Evolutionary conservation across 2,113 vertebrate species (phyloP).

Genomic region (Gallinago paraguaiae): DNA sequence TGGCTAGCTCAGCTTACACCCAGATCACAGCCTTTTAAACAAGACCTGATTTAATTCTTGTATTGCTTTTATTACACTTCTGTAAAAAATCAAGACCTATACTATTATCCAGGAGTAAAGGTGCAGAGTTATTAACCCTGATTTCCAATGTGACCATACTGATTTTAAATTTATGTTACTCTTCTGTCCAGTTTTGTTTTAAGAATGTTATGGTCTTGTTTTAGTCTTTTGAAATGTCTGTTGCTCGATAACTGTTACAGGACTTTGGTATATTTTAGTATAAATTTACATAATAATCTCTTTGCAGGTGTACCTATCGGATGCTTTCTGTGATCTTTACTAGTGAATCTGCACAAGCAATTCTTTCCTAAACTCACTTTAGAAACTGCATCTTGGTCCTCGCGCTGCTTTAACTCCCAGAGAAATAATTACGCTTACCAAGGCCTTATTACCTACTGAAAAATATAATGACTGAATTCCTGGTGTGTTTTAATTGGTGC

Average conservation of each 20-base stretch:
- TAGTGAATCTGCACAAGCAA: neutral
- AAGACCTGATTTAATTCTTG: neutral
- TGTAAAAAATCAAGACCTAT: neutral
- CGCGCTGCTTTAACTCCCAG: neutral
- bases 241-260: neutral
- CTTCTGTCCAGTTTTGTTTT: neutral
- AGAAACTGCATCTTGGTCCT: neutral
- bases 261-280: neutral
- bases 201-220: neutral
- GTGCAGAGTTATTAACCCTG: neutral
- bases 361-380: neutral
- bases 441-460: neutral
- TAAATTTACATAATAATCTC: neutral
- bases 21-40: neutral
- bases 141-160: neutral
- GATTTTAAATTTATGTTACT: neutral
- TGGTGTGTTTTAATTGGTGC: conserved; percentile 75
- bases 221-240: neutral
- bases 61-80: neutral
- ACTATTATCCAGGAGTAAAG: neutral
- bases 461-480: conserved; percentile 84
- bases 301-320: neutral
- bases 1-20: neutral
- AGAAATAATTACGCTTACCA: neutral
- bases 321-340: neutral